Conservation (phyloP, 1,140 invertebrate species). For the Ooceraea biroi region DNA sequence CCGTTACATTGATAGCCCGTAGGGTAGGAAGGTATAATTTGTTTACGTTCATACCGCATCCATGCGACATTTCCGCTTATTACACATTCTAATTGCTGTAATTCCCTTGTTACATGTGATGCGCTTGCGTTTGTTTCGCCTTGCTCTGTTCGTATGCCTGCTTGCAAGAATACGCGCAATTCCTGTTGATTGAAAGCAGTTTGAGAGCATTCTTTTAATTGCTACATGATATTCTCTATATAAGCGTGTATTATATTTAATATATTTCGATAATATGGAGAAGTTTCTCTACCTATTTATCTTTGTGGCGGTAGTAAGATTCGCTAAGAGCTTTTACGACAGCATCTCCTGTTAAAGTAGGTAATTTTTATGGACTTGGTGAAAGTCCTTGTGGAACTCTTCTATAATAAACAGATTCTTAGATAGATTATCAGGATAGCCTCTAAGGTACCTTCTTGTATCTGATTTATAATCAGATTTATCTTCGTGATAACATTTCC, state of each 20-base stretch:
- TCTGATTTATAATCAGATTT: too few relatives aligned
- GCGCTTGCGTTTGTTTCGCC: neutral
- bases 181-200: neutral
- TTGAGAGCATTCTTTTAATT: too few relatives aligned
- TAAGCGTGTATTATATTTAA: too few relatives aligned
- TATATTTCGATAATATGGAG: too few relatives aligned
- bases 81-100: neutral
- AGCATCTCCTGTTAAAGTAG: neutral
- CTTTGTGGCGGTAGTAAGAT: too few relatives aligned
- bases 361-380: neutral
- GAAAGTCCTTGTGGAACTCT: neutral
- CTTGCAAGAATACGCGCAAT: neutral
- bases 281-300: too few relatives aligned
- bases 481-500: too few relatives aligned
- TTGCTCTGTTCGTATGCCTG: neutral
- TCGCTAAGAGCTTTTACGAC: too few relatives aligned
- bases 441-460: too few relatives aligned
- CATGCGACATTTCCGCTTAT: conserved; percentile 7
- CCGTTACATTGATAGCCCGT: conserved; percentile 11
- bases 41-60: conserved; percentile 28
- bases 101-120: neutral
- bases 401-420: neutral
- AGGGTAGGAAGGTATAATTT: conserved; percentile 18
- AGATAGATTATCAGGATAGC: too few relatives aligned
- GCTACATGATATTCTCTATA: too few relatives aligned